Conservation (phyloP, 1,140 invertebrate genomes). For the Ceratitis capitata region DNA sequence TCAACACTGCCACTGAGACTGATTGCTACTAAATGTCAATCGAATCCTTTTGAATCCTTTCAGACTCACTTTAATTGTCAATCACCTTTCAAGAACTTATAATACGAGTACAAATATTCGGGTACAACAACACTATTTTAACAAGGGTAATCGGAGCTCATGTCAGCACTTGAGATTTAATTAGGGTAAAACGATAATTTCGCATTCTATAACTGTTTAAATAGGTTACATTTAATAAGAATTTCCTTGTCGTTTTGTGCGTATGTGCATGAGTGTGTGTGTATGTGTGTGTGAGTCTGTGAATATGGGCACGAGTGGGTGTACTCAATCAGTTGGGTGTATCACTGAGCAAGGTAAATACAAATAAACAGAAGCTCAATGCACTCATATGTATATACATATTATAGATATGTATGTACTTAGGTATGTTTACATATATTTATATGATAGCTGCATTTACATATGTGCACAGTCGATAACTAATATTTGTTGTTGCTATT, state of each 20-base stretch:
- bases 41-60: too few relatives aligned
- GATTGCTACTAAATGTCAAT: too few relatives aligned
- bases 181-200: conserved; percentile 1
- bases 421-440: too few relatives aligned
- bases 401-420: too few relatives aligned
- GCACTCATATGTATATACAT: too few relatives aligned
- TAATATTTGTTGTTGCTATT: neutral
- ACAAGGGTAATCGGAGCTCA: neutral
- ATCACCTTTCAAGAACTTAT: neutral
- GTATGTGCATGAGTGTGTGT: too few relatives aligned
- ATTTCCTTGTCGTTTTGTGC: too few relatives aligned
- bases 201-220: neutral
- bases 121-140: neutral
- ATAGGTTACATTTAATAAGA: neutral
- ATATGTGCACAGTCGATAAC: neutral
- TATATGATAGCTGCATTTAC: too few relatives aligned
- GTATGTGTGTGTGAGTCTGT: neutral
- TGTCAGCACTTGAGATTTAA: neutral
- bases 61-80: neutral
- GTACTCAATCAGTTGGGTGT: neutral
- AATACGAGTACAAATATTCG: neutral
- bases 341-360: neutral
- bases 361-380: neutral
- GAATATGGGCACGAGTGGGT: neutral
- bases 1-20: too few relatives aligned